Conservation (phyloP, 2,113 vertebrate species). For the Athene cunicularia region DNA sequence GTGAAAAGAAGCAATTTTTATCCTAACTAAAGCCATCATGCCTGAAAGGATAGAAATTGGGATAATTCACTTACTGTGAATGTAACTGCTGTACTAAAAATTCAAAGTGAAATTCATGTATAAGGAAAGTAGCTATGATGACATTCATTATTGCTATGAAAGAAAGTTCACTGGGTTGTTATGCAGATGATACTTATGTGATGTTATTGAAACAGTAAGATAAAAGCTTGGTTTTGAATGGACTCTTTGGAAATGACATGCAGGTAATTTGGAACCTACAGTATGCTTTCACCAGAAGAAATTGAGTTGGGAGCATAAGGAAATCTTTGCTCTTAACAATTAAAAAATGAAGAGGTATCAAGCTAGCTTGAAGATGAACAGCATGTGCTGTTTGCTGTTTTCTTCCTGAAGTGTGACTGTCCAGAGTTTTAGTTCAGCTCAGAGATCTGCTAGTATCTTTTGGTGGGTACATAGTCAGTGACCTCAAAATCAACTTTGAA, state of each 20-base stretch:
- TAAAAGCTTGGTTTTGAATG: not conserved
- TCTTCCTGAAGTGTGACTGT: not conserved
- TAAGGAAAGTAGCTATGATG: constrained; percentile 8
- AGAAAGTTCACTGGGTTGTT: not conserved
- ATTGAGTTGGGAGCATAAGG: not conserved
- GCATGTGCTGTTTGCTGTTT: not conserved
- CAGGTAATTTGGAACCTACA: not conserved
- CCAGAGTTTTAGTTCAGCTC: not conserved
- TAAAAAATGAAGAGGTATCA: not conserved
- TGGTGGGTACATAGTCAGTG: not conserved
- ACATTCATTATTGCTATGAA: not conserved
- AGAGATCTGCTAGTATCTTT: not conserved
- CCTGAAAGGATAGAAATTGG: constrained; percentile 12
- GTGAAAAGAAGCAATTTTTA: not conserved
- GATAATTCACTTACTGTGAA: constrained; percentile 38
- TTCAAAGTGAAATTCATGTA: not conserved
- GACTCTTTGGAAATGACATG: not conserved
- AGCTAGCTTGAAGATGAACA: not conserved
- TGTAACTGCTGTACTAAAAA: constrained; percentile 46
- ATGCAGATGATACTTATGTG: not conserved
- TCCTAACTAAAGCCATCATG: not conserved
- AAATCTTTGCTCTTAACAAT: constrained; percentile 2
- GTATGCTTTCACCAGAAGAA: not conserved
- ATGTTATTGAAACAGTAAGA: not conserved
- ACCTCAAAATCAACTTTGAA: not conserved